Evolutionary conservation across 2,113 vertebrate genomes (phyloP).

Genomic region (Tachycineta bicolor): DNA sequence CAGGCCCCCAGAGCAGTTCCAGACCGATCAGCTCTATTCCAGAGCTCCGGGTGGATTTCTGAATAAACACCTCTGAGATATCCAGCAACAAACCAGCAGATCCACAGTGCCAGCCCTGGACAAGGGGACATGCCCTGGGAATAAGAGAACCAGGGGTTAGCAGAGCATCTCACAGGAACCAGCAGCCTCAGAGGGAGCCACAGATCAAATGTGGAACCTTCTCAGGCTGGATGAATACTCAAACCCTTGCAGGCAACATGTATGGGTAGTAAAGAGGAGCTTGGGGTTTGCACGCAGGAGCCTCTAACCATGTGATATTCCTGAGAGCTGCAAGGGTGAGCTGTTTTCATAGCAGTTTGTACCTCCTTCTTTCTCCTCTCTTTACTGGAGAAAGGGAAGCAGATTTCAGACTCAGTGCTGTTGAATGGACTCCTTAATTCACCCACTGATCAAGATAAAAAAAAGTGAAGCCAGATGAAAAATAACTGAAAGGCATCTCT

Average conservation of each 20-base stretch:
- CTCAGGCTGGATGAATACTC: background rate
- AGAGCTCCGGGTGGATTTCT: background rate
- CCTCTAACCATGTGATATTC: background rate
- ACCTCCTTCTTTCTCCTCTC: background rate
- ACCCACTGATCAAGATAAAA: background rate
- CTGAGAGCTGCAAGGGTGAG: background rate
- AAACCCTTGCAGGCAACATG: background rate
- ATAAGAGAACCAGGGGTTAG: background rate
- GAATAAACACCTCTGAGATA: background rate
- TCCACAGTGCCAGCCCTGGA: background rate
- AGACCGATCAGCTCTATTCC: background rate
- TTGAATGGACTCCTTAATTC: background rate
- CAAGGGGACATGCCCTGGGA: background rate
- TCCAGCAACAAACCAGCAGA: background rate
- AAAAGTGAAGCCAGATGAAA: background rate
- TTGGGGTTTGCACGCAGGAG: background rate
- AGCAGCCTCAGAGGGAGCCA: background rate
- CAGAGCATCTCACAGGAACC: background rate
- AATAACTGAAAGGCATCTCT: conserved; percentile 5
- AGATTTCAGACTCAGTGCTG: background rate
- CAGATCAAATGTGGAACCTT: background rate
- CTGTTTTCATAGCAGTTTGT: background rate
- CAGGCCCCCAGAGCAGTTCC: background rate
- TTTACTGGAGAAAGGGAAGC: background rate
- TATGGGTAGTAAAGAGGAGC: background rate